Percentiles rank a stretch among this genome's conserved stretches.
Evolutionary conservation across 2,797 vertebrate genomes (phyloP).

Genomic region (Geotrypetes seraphini): DNA sequence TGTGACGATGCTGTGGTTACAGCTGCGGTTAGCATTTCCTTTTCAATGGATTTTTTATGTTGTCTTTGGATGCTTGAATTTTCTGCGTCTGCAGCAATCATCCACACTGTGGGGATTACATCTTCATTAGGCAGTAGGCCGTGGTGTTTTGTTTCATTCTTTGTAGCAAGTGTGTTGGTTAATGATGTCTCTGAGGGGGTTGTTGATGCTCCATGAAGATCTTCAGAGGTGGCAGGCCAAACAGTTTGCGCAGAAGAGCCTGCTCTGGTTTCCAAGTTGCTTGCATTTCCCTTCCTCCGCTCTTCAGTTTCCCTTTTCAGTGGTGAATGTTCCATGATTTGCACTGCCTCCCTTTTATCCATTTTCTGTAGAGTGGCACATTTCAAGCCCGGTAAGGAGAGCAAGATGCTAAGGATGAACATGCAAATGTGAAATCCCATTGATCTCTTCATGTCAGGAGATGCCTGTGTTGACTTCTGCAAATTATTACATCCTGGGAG

Average conservation of each 20-base stretch:
- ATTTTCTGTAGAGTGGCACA: conserved; percentile 25
- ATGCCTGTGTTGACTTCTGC: background rate
- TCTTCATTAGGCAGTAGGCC: background rate
- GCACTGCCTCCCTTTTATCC: conserved; percentile 7
- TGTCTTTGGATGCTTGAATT: too few species aligned
- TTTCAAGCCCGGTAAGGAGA: conserved; percentile 16
- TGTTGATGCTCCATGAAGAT: conserved; percentile 1
- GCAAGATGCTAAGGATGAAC: conserved; percentile 38
- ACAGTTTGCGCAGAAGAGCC: conserved; percentile 4
- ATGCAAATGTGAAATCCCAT: conserved; percentile 10
- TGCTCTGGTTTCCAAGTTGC: conserved; percentile 3
- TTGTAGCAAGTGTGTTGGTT: background rate
- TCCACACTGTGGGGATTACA: background rate
- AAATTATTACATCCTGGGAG: conserved; percentile 24
- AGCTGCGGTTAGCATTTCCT: conserved; percentile 17
- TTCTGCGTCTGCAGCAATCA: background rate
- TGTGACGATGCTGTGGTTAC: background rate
- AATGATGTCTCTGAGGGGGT: conserved; percentile 8
- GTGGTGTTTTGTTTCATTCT: background rate
- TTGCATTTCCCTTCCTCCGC: conserved; percentile 1
- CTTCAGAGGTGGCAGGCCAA: conserved; percentile 5
- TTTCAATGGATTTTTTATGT: conserved; percentile 7
- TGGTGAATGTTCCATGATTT: conserved; percentile 4
- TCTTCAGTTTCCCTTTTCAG: conserved; percentile 9
- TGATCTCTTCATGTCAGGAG: conserved; percentile 37